Conservation (phyloP, 2,888 invertebrate species). For the Himalopsyche kuldschensis region DNA sequence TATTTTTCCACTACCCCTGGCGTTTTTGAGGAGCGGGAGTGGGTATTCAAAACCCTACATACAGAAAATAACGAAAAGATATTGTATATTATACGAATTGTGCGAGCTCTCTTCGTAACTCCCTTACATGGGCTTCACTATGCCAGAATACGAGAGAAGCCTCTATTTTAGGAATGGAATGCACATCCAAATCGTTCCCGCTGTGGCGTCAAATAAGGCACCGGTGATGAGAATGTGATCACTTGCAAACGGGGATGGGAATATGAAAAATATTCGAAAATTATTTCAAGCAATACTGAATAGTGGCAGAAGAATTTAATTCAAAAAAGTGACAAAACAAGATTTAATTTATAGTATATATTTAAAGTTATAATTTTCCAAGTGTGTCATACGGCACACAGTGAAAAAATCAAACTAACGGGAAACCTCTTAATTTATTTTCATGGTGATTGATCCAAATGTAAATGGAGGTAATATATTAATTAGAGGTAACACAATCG, state of each 20-base stretch:
- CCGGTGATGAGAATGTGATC: conserved; percentile 23
- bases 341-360: too few species aligned
- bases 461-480: too few species aligned
- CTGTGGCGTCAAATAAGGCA: not conserved
- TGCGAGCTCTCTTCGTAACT: conserved; percentile 21
- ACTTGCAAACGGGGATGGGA: conserved; percentile 10
- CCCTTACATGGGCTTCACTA: not conserved
- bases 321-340: too few species aligned
- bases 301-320: too few species aligned
- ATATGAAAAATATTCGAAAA: conserved; percentile 21
- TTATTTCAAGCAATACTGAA: not conserved
- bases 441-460: too few species aligned
- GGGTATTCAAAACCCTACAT: conserved; percentile 13
- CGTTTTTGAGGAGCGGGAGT: not conserved
- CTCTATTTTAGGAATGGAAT: not conserved
- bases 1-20: not conserved
- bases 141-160: not conserved
- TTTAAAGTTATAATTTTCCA: too few species aligned
- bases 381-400: too few species aligned
- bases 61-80: conserved; percentile 34
- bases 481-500: too few species aligned
- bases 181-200: conserved; percentile 21
- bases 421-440: too few species aligned
- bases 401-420: too few species aligned
- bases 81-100: conserved; percentile 38